A percentile compares a stretch with the other conserved stretches of the same genome.
phyloP scores from a whole-genome alignment of 2,113 vertebrate genomes.

The Neodon shergylaensis region DNA sequence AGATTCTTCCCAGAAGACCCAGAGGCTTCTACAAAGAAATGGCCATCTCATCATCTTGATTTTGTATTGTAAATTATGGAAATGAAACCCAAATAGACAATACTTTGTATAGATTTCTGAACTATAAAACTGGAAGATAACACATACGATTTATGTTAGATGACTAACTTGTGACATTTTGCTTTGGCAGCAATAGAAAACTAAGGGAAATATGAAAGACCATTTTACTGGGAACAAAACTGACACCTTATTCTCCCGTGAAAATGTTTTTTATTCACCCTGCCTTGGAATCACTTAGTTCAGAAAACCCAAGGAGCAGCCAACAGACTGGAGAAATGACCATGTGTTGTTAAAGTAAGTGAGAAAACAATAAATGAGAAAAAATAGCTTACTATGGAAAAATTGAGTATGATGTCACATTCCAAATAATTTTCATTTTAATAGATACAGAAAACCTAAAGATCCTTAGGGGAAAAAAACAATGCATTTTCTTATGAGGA shows the following conservation, averaged over 20 bases:
- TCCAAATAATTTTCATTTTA: background rate
- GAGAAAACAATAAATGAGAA: slow-evolving; percentile 8
- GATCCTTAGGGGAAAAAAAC: background rate
- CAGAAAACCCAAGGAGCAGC: background rate
- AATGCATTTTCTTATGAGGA: background rate
- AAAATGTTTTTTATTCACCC: slow-evolving; percentile 16
- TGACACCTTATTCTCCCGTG: background rate
- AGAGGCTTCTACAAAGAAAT: background rate
- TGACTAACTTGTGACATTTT: background rate
- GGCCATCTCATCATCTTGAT: background rate
- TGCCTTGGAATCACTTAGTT: background rate
- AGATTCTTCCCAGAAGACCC: background rate
- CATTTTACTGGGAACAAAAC: slow-evolving; percentile 37
- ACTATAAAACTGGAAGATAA: background rate
- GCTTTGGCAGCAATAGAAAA: background rate
- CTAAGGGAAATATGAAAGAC: background rate
- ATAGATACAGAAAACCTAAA: background rate
- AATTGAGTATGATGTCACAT: background rate
- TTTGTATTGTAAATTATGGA: background rate
- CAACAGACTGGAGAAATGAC: background rate
- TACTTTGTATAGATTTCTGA: background rate
- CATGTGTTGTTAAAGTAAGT: background rate
- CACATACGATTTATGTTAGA: background rate
- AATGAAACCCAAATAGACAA: background rate
- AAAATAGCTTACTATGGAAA: background rate